A percentile compares a stretch with the other conserved stretches of the same genome.
These are phyloP conservation scores for Oophaga pumilio DNA, from an alignment of 2,113 vertebrate genomes.

Conservation along the genomic window DNA sequence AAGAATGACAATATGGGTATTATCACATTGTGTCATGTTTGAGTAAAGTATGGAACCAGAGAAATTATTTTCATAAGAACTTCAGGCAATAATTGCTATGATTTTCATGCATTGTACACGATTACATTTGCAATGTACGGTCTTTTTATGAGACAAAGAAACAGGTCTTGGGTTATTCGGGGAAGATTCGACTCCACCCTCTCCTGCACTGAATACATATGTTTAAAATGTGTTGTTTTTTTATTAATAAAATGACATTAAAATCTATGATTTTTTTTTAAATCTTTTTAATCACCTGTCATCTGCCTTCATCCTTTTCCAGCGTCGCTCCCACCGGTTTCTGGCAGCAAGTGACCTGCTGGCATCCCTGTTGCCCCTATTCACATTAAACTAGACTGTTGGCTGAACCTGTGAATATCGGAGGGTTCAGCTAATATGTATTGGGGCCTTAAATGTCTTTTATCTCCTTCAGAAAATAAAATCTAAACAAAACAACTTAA, in stretches of 20 bases:
- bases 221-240: neutral
- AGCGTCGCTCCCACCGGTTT: too few species aligned
- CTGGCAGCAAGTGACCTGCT: too few species aligned
- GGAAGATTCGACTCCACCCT: neutral
- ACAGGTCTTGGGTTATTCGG: neutral
- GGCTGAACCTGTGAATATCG: too few species aligned
- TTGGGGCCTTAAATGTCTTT: too few species aligned
- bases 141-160: neutral
- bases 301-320: too few species aligned
- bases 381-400: too few species aligned
- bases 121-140: neutral
- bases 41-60: neutral
- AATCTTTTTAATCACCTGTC: too few species aligned
- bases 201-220: neutral
- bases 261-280: too few species aligned
- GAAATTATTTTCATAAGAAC: slow-evolving; percentile 9
- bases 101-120: neutral
- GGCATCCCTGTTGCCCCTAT: too few species aligned
- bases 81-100: neutral
- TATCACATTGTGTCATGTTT: slow-evolving; percentile 16
- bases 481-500: too few species aligned
- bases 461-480: too few species aligned
- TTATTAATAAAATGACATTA: neutral
- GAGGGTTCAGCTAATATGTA: too few species aligned
- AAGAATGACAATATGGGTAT: slow-evolving; percentile 35